Conservation (phyloP, 2,113 vertebrate genomes). For the Empidonax alnorum region DNA sequence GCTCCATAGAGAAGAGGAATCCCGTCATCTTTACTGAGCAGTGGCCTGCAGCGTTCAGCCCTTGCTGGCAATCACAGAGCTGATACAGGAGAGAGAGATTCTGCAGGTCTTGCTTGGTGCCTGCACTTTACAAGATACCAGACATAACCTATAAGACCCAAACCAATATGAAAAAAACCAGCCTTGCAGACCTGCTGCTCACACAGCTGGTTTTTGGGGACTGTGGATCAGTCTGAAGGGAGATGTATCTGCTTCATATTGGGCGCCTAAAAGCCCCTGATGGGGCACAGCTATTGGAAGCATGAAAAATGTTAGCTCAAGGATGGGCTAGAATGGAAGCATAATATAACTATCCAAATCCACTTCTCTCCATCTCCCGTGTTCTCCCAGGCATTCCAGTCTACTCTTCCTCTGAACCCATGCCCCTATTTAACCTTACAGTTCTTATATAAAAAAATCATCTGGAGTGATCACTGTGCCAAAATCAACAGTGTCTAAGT, state of each 20-base stretch:
- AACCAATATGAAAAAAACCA: not conserved
- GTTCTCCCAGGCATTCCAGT: not conserved
- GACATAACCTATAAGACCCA: not conserved
- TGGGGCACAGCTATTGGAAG: not conserved
- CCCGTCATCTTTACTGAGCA: not conserved
- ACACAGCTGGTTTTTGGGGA: not conserved
- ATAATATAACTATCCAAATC: not conserved
- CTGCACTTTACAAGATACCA: not conserved
- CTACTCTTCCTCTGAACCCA: not conserved
- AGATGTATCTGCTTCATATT: not conserved
- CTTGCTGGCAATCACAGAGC: not conserved
- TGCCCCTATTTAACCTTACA: not conserved
- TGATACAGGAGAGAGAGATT: not conserved
- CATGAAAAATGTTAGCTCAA: not conserved
- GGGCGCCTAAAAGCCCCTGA: accelerated
- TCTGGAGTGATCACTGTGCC: not conserved
- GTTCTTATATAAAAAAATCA: not conserved
- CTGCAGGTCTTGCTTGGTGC: not conserved
- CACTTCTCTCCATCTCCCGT: not conserved
- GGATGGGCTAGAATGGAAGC: not conserved
- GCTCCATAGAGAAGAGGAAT: not conserved
- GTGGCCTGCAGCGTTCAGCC: not conserved
- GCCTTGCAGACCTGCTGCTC: not conserved
- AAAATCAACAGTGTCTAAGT: not conserved
- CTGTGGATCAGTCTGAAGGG: not conserved